A percentile compares a stretch with the other conserved stretches of the same genome.
phyloP scores from a whole-genome alignment of 2,113 vertebrate genomes.

The Fukomys damarensis region DNA sequence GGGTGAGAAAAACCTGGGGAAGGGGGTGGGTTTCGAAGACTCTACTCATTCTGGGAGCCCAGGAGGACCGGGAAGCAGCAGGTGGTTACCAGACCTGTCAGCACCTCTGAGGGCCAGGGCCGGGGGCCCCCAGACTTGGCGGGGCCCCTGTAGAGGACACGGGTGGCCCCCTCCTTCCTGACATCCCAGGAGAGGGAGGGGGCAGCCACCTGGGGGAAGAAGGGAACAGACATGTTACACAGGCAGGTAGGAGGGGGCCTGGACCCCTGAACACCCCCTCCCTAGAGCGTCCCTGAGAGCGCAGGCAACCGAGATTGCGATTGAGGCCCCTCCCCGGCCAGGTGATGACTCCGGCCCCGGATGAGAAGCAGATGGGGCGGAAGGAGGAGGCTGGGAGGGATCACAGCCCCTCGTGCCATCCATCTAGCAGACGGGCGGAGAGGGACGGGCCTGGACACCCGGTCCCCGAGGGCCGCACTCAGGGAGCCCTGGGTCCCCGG shows the following conservation, averaged over 20 bases:
- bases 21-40: background rate
- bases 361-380: constrained; percentile 74
- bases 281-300: background rate
- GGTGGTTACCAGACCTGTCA: constrained; percentile 76
- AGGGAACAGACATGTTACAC: background rate
- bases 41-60: constrained; percentile 37
- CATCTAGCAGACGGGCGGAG: constrained; percentile 68
- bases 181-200: constrained; percentile 71
- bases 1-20: background rate
- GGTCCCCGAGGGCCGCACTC: constrained; percentile 60
- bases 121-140: constrained; percentile 64
- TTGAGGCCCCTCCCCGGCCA: constrained; percentile 45
- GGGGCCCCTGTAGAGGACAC: constrained; percentile 70
- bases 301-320: background rate
- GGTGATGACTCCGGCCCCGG: constrained; percentile 69
- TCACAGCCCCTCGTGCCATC: constrained; percentile 57
- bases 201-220: constrained; percentile 66
- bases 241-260: background rate
- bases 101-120: constrained; percentile 42
- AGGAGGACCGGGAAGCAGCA: background rate
- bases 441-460: constrained; percentile 69
- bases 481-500: constrained; percentile 66
- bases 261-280: background rate
- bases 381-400: constrained; percentile 66
- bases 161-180: constrained; percentile 71